These are phyloP conservation scores for Chrysocyon brachyurus DNA, from an alignment of 2,797 vertebrate genomes.

Conservation along the genomic window DNA sequence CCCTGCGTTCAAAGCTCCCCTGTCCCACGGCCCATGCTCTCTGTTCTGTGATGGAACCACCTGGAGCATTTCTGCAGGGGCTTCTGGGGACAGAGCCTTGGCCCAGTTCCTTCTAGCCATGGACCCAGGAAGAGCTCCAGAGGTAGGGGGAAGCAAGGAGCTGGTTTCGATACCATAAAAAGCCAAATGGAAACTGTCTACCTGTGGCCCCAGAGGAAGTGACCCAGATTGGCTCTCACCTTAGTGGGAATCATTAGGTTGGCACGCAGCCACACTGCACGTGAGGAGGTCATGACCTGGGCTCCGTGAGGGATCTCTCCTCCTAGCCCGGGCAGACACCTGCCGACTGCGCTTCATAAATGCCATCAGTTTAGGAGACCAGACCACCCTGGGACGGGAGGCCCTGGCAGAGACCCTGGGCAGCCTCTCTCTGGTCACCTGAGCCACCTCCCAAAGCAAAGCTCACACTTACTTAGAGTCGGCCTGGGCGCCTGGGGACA, in stretches of 20 bases:
- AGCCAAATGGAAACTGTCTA: not conserved
- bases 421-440: not conserved
- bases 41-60: not conserved
- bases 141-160: not conserved
- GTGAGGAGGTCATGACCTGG: not conserved
- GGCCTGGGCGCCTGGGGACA: conserved; percentile 83
- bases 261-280: not conserved
- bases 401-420: not conserved
- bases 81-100: not conserved
- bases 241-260: not conserved
- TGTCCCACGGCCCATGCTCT: not conserved
- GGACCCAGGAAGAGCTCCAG: not conserved
- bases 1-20: not conserved
- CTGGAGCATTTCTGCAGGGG: not conserved
- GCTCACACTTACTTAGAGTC: conserved; percentile 87
- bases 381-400: accelerated
- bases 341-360: accelerated
- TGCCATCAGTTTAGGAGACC: not conserved
- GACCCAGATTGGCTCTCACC: not conserved
- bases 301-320: not conserved
- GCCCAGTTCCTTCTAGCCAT: not conserved
- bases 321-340: too few species aligned
- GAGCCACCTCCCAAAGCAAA: not conserved
- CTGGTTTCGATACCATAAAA: not conserved
- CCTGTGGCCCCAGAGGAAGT: not conserved